phyloP scores from a whole-genome alignment of 2,888 invertebrate genomes.

The Strigamia crassipes region DNA sequence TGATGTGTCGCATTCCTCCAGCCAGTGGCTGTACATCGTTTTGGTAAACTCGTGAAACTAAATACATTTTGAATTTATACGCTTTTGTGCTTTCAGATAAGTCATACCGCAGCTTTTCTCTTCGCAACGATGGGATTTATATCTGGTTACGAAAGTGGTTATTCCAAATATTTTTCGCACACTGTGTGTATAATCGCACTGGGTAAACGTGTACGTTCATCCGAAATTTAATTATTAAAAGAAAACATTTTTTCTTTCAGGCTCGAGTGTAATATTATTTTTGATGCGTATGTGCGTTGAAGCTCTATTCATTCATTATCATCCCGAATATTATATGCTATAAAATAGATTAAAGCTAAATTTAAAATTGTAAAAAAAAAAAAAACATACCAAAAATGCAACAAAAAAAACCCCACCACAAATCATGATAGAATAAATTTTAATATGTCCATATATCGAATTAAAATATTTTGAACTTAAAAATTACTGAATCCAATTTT shows the following conservation, averaged over 20 bases:
- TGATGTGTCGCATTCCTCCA: neutral
- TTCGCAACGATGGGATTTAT: slow-evolving; percentile 4
- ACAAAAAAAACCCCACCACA: neutral
- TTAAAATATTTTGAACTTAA: neutral
- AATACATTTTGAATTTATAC: neutral
- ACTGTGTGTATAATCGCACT: neutral
- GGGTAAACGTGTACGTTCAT: neutral
- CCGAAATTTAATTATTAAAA: neutral
- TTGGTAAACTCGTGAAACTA: neutral
- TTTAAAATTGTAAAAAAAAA: neutral
- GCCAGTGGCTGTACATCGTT: slow-evolving; percentile 8
- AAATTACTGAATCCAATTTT: neutral
- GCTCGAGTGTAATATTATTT: slow-evolving; percentile 1
- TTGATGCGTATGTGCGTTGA: slow-evolving; percentile 15
- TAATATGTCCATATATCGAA: neutral
- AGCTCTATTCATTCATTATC: slow-evolving; percentile 12
- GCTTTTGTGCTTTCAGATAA: neutral
- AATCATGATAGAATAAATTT: neutral
- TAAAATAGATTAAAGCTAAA: neutral
- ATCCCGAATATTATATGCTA: slow-evolving; percentile 22
- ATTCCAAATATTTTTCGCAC: neutral
- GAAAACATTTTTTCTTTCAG: neutral
- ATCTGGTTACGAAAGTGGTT: neutral
- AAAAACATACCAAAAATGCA: no score
- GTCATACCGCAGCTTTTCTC: neutral